A percentile compares a stretch with the other conserved stretches of the same genome.
Conservation (phyloP, 2,113 vertebrate genomes). For the Chaenocephalus aceratus region DNA sequence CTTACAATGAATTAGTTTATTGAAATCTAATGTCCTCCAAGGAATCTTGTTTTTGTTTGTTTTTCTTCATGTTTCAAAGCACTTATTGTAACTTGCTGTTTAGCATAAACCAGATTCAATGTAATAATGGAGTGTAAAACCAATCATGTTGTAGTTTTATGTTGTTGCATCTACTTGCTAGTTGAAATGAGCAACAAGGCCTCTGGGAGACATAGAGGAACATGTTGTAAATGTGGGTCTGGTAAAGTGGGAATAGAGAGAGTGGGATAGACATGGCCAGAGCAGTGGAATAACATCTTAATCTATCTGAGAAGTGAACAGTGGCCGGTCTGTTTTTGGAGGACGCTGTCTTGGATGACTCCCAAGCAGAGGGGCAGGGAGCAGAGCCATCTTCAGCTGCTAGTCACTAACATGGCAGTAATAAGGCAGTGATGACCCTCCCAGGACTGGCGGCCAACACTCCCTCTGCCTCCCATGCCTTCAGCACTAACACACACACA, state of each 20-base stretch:
- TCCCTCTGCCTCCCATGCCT: conserved; percentile 56
- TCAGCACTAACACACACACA: conserved; percentile 44
- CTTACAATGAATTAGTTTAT: no score
- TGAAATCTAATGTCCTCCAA: no score
- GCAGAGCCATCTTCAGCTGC: conserved; percentile 78
- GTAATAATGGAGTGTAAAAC: conserved; percentile 5
- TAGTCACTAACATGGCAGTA: conserved; percentile 78
- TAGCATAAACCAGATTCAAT: no score
- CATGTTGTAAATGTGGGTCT: conserved; percentile 48
- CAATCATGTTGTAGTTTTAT: conserved; percentile 56
- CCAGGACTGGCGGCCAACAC: conserved; percentile 68
- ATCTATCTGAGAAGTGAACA: conserved; percentile 82
- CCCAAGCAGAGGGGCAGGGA: conserved; percentile 76
- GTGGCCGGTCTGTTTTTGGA: conserved; percentile 83
- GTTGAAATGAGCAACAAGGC: conserved; percentile 60
- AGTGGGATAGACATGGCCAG: conserved; percentile 59
- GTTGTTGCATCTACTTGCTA: conserved; percentile 61
- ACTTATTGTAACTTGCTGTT: no score
- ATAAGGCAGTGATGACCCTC: conserved; percentile 78
- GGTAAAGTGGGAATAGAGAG: conserved; percentile 12
- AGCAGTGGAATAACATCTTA: conserved; percentile 82
- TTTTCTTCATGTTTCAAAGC: no score
- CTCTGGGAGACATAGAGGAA: conserved; percentile 37
- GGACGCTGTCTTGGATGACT: conserved; percentile 78
- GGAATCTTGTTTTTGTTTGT: no score